Conservation (phyloP, 2,888 invertebrate species). For the Lingula anatina region DNA sequence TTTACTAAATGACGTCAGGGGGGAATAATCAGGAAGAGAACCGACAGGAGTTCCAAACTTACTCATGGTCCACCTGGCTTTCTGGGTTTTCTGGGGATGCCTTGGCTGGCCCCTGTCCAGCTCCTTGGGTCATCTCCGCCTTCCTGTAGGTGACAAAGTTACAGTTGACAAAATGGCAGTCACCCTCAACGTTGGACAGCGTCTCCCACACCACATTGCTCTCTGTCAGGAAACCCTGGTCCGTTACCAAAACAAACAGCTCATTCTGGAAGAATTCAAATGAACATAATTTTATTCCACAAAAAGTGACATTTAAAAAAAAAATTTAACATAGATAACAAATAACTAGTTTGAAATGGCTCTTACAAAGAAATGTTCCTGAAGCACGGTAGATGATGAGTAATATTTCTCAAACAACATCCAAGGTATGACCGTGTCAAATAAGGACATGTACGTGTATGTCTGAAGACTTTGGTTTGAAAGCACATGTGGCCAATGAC, state of each 20-base stretch:
- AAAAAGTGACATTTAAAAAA: too few relatives aligned
- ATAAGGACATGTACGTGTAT: too few relatives aligned
- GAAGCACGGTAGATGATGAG: too few relatives aligned
- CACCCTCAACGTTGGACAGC: conserved; percentile 57
- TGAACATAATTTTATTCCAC: background rate
- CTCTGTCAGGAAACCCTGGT: conserved; percentile 58
- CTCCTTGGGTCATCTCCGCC: conserved; percentile 22
- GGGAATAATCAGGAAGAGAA: too few relatives aligned
- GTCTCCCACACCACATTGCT: conserved; percentile 59
- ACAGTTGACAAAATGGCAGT: conserved; percentile 57
- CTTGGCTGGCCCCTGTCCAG: conserved; percentile 17
- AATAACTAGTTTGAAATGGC: too few relatives aligned
- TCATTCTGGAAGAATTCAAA: conserved; percentile 47
- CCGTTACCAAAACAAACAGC: conserved; percentile 58
- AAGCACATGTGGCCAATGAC: too few relatives aligned
- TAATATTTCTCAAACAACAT: too few relatives aligned
- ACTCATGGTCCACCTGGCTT: conserved; percentile 56
- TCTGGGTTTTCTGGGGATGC: conserved; percentile 32
- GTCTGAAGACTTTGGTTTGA: too few relatives aligned
- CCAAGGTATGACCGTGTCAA: too few relatives aligned
- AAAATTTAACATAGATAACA: too few relatives aligned
- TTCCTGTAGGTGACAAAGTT: conserved; percentile 52
- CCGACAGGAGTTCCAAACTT: conserved; percentile 17
- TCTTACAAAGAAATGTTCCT: too few relatives aligned
- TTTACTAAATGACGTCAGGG: too few relatives aligned